Base-by-base conservation (phyloP, 1,140 invertebrate genomes). In the Pararge aegeria region DNA sequence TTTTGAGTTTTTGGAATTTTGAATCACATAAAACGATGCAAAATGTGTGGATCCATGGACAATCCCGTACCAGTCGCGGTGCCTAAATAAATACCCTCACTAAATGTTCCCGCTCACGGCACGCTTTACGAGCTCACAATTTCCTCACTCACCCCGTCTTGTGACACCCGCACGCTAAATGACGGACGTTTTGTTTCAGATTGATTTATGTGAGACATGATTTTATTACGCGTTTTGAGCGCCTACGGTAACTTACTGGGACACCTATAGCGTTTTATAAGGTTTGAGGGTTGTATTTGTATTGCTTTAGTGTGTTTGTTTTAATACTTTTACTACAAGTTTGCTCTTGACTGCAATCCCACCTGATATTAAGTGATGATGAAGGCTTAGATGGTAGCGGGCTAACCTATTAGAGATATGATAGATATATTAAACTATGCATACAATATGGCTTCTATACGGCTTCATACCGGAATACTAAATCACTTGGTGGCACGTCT, bases 21-120 rank as follows among this genome's bases (percentile, higher is more conserved):
- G 3, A 18, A 18, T 18, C 0, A 20, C 4, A 15, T 21, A 9
- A 46, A 21, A 2, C 51, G 13, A n/a, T 59, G 64, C 70, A 51
- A 64, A 68, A 49, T 58, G 58, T 71, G 73, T 4, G 24, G 24
- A 24, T 24, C 2, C 24, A 7, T 7, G 24, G 7, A 77, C 55
- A 57, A 44, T 40, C 18, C 55, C 64, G 80, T 86, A 64, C 81
- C 81, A 79, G 83, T 55, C 76, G 70, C 80, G 69, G 70, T 50
- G 75, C 77, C 80, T 83, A 87, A 87, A 87, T 85, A 85, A 85
- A 87, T 84, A 87, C 82, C 74, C 73, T 71, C 75, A 78, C 73
- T 84, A 84, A 87, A 81, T 79, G 75, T 70, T 42, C 68, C 61
- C 55, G 59, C 65, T 66, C 81, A 87, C 80, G 81, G 81, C 69